phyloP scores from a whole-genome alignment of 2,113 vertebrate genomes.

The Ramphastos sulfuratus region DNA sequence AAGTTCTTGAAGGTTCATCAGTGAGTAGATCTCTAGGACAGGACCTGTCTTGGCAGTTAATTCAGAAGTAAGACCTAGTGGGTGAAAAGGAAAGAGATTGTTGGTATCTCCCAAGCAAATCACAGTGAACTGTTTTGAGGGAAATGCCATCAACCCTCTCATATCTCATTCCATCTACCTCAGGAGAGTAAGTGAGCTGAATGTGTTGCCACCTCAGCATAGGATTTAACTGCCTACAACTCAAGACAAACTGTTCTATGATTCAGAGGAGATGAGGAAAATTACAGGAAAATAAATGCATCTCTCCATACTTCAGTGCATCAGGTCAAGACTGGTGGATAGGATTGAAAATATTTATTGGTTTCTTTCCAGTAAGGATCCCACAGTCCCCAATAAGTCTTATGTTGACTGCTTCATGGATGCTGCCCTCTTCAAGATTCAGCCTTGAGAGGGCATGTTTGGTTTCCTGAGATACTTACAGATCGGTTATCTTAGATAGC shows the following conservation, averaged over 20 bases:
- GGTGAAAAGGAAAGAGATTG: background rate
- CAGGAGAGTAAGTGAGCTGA: background rate
- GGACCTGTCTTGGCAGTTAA: background rate
- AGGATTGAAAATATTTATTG: background rate
- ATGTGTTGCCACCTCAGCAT: background rate
- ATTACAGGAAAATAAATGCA: background rate
- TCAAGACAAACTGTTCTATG: background rate
- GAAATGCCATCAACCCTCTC: background rate
- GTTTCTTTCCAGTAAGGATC: background rate
- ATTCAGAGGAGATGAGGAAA: background rate
- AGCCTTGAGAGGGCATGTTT: background rate
- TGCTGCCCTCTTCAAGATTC: background rate
- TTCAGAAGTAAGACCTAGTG: background rate
- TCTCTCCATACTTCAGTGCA: background rate
- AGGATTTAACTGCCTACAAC: background rate
- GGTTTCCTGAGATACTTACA: background rate
- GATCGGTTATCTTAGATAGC: background rate
- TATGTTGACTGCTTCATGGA: background rate
- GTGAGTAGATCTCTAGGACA: background rate
- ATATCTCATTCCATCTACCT: background rate
- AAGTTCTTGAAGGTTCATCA: background rate
- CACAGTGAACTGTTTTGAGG: background rate
- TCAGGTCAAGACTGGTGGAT: background rate
- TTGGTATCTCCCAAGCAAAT: background rate
- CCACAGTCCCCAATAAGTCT: background rate